phyloP scores from a whole-genome alignment of 2,888 invertebrate species.

The Meta bourneti region DNA sequence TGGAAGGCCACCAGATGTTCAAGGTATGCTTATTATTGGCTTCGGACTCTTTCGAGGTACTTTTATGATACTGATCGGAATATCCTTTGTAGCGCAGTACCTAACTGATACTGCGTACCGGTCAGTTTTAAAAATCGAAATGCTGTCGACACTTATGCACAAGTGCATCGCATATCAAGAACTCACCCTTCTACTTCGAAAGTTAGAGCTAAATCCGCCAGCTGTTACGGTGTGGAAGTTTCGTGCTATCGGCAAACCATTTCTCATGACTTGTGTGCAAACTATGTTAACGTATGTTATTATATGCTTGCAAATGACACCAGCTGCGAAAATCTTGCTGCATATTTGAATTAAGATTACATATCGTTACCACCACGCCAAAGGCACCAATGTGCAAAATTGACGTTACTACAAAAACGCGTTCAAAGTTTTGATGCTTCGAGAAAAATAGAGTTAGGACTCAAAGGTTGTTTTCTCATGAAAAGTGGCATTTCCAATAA shows the following conservation, averaged over 20 bases:
- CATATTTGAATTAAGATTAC: slow-evolving; percentile 15
- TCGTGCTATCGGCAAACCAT: slow-evolving; percentile 46
- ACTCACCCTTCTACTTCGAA: slow-evolving; percentile 28
- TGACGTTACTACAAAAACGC: too few relatives aligned
- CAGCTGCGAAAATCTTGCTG: slow-evolving; percentile 13
- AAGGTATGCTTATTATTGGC: slow-evolving; percentile 57
- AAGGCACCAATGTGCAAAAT: too few relatives aligned
- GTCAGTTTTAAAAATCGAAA: slow-evolving; percentile 30
- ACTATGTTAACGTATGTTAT: slow-evolving; percentile 67
- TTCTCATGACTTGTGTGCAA: slow-evolving; percentile 61
- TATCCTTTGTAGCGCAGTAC: slow-evolving; percentile 54
- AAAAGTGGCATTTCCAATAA: too few relatives aligned
- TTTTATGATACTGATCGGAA: slow-evolving; percentile 47
- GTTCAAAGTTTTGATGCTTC: too few relatives aligned
- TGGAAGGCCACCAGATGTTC: slow-evolving; percentile 12
- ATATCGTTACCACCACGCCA: too few relatives aligned
- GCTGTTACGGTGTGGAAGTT: slow-evolving; percentile 60
- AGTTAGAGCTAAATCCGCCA: slow-evolving; percentile 44
- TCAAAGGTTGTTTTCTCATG: too few relatives aligned
- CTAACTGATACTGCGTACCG: slow-evolving; percentile 25
- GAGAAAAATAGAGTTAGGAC: too few relatives aligned
- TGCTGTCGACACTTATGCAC: not conserved
- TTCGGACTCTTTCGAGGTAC: slow-evolving; percentile 62
- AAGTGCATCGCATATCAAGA: slow-evolving; percentile 30
- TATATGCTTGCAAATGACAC: slow-evolving; percentile 64